Evolutionary conservation across 1,140 invertebrate genomes (phyloP).

Genomic region (Diachasma alloeum): DNA sequence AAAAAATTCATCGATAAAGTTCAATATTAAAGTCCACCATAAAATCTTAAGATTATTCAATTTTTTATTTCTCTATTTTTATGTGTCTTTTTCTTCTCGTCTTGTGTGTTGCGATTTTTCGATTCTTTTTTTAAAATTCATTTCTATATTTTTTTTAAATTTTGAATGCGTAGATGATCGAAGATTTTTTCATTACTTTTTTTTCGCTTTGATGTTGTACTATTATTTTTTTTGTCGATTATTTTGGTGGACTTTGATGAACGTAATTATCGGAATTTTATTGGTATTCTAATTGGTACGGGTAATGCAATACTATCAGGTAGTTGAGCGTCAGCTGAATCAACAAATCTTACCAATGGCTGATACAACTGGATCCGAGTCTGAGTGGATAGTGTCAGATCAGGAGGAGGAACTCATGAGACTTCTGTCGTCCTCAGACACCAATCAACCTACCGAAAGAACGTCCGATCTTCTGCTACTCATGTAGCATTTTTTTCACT

Average conservation of each 20-base stretch:
- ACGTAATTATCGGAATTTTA: conserved; percentile 43
- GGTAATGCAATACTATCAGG: conserved; percentile 49
- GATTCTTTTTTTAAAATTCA: conserved; percentile 11
- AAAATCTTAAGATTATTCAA: conserved; percentile 27
- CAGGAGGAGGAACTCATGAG: conserved; percentile 83
- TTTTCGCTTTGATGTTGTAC: conserved; percentile 3
- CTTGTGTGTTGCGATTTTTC: conserved; percentile 29
- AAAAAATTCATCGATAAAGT: conserved; percentile 41
- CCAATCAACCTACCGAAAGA: conserved; percentile 54
- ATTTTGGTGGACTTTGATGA: conserved; percentile 55
- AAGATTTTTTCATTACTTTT: conserved; percentile 15
- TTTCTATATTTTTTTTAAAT: conserved; percentile 10
- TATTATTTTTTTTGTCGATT: neutral
- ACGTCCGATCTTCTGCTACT: conserved; percentile 62
- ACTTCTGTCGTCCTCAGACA: conserved; percentile 65
- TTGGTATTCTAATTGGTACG: conserved; percentile 45
- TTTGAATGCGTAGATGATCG: conserved; percentile 34
- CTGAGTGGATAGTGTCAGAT: conserved; percentile 80
- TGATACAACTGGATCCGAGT: conserved; percentile 71
- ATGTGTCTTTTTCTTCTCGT: neutral
- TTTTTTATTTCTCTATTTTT: neutral
- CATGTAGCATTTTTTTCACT: conserved; percentile 44
- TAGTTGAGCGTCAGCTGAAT: conserved; percentile 59
- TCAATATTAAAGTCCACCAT: conserved; percentile 61
- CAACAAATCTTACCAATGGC: conserved; percentile 53